Conservation (phyloP, 2,113 vertebrate species). For the Gavialis gangeticus region DNA sequence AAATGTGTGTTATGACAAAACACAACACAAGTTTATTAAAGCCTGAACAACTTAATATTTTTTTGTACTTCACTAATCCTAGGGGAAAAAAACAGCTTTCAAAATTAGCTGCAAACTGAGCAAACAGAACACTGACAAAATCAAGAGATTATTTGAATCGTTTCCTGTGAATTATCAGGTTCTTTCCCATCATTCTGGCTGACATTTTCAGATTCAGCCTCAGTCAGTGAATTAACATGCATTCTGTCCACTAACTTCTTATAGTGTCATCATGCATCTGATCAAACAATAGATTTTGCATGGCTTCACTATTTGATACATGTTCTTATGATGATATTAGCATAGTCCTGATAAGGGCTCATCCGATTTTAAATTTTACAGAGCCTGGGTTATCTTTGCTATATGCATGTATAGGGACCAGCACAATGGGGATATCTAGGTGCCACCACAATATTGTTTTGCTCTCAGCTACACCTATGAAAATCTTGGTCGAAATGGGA, state of each 20-base stretch:
- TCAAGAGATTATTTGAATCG: neutral
- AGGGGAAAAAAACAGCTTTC: neutral
- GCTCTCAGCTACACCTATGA: neutral
- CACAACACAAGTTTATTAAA: neutral
- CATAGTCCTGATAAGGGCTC: neutral
- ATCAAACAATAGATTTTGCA: neutral
- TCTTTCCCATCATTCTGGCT: neutral
- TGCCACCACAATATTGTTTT: neutral
- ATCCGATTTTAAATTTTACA: neutral
- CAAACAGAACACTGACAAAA: neutral
- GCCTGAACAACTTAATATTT: neutral
- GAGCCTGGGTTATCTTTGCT: neutral
- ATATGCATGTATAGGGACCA: neutral
- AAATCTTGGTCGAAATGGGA: neutral
- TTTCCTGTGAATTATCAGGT: neutral
- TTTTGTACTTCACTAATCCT: neutral
- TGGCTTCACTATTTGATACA: neutral
- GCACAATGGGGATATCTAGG: neutral
- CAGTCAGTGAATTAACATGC: neutral
- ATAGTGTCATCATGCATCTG: neutral
- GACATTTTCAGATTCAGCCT: neutral
- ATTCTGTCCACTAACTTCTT: neutral
- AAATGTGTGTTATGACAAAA: neutral
- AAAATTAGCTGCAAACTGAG: neutral
- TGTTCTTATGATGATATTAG: neutral